Percentiles rank a stretch among this genome's conserved stretches.
phyloP scores from a whole-genome alignment of 2,797 vertebrate species.

The Trachops cirrhosus region DNA sequence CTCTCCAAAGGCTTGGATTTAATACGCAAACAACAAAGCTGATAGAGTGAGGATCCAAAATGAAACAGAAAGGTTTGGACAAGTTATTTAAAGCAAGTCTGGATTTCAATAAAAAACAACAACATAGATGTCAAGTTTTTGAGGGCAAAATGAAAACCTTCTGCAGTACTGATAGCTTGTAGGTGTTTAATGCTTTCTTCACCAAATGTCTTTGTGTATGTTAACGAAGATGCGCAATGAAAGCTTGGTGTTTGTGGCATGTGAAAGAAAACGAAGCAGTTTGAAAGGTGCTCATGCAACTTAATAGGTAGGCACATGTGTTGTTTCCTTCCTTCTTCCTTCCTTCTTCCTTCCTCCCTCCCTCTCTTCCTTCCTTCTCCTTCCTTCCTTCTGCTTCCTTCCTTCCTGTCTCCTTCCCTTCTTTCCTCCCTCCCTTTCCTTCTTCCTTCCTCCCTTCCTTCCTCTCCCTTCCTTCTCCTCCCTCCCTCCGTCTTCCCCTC shows the following conservation, averaged over 20 bases:
- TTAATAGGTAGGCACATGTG: too few relatives aligned
- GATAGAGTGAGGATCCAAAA: background rate
- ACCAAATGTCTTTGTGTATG: too few relatives aligned
- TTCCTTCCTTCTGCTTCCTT: too few relatives aligned
- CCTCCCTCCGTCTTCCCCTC: too few relatives aligned
- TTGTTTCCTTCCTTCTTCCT: too few relatives aligned
- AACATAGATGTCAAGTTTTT: background rate
- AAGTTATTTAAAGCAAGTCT: background rate
- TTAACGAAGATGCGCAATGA: rapidly evolving
- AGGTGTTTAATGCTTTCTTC: background rate
- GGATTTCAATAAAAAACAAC: background rate
- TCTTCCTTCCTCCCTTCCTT: background rate
- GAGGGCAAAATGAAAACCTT: background rate
- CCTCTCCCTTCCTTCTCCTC: too few relatives aligned
- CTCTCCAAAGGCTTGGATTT: background rate
- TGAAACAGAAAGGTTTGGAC: background rate
- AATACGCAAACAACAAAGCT: background rate
- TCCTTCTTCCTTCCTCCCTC: too few relatives aligned
- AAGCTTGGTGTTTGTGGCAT: background rate
- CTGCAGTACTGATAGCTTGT: background rate
- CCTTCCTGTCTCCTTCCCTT: too few relatives aligned
- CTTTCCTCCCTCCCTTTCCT: too few relatives aligned
- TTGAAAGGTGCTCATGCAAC: too few relatives aligned
- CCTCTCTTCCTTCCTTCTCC: too few relatives aligned
- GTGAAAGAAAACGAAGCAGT: background rate